Evolutionary conservation across 2,797 vertebrate genomes (phyloP), one percentile per base, ranked within the genome.

Genomic region (Sus cebifrons): DNA sequence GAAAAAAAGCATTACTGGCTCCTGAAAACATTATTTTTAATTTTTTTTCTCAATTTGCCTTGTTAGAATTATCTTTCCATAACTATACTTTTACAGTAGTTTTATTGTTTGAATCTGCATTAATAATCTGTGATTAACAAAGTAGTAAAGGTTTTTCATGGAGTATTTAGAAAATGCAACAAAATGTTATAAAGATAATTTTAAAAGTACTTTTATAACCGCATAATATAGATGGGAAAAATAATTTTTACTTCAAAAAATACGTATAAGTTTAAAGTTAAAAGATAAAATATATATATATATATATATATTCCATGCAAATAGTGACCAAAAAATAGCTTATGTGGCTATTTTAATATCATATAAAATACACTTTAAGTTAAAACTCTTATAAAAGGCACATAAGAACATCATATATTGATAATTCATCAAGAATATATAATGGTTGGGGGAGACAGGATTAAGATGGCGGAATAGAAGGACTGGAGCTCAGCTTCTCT

Each of bases 11-110:
- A 71, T 79, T 68, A 75, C 9, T n/a, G 54, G 21, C 16, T 21
- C 23, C 60, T 87, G 54, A 91, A 32, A 92, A 97, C 44, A 92
- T 84, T 75, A 85, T 81, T 90, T 90, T 62, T 29, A 25, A 60
- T 60, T 89, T 92, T 64, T 89, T 89, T 15, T 52, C 21, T 89
- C 32, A 10, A 56, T n/a, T 16, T 12, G 52, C n/a, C 68, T 89
- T 70, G 9, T 65, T 95, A 77, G 16, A 92, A 71, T 81, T 91
- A 85, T 58, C 16, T 12, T 94, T 91, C 27, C 4, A 94, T 12
- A 29, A 81, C 8, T 74, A 5, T 32, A 62, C 5, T 49, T 54
- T 17, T 49, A 64, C 0, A 62, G 23, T 21, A 58, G 0, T 83
- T 29, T 62, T 32, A n/a, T 94, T 85, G 14, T 73, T 78, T 90